Evolutionary conservation across 2,888 invertebrate species (phyloP), one percentile per base, ranked within the genome.

Genomic region (Campoplex capitator): DNA sequence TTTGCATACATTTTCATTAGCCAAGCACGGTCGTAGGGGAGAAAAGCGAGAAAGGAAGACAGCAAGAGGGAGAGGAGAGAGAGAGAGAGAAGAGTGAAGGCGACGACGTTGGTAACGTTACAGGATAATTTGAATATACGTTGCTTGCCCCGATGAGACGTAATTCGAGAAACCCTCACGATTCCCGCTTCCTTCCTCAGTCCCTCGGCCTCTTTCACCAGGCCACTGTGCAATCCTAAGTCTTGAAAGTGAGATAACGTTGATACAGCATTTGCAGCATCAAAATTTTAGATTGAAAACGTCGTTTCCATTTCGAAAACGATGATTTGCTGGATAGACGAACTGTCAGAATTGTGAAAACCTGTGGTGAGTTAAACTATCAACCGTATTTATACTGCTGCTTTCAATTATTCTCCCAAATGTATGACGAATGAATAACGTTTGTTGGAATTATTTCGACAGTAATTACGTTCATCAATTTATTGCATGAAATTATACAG

Each of bases 1-100:
- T 93, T 93, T 93, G 92, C 93, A 93, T 93, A 92, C 91, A 90
- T 92, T 92, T 92, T 93, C 93, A 92, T 93, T 92, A 93, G 89
- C 87, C 87, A 87, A 23, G 56, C 56, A 18, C 28, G 18, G 32
- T 38, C 54, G 79, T 58, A n/a, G 42, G 42, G 70, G 42, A 70
- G 70, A 70, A 79, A 58, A 23, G 68, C 4, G 76, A 42, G 56
- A 35, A 4, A 32, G 62, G 62, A 62, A 62, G 13, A 62, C 62
- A 32, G 32, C 28, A 28, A 42, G 28, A 45, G 28, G 42, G 23
- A 58, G 74, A 42, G 18, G 38, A 38, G 38, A 42, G 75, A 38
- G 74, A 42, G 13, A 75, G 42, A 42, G 32, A 16, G 58, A 11
- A 32, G 35, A 56, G 54, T 38, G 18, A 65, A 45, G 67, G 67